Base-by-base conservation (phyloP, 2,888 invertebrate genomes). In the Clanis bilineata region DNA sequence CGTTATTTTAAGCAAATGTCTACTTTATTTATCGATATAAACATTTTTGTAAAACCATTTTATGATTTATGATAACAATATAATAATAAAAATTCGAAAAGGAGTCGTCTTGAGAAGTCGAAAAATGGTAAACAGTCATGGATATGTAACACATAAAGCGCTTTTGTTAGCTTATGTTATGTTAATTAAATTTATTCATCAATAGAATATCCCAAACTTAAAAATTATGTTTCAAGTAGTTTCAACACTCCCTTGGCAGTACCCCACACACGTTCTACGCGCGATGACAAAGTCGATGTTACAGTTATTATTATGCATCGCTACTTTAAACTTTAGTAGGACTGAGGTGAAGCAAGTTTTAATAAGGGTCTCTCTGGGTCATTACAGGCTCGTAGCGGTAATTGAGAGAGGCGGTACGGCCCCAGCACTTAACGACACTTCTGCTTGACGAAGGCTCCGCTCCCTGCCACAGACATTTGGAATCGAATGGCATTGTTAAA, bases 331-430 rank as follows among this genome's bases (percentile, higher is more conserved):
- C 79, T 88, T 86, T 77, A 79, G 78, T 75, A 72, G 77, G 76
- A 80, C 80, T 76, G 77, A 80, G 80, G 79, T 78, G 78, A 80
- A 81, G 83, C 78, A 86, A 88, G 87, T 88, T 88, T 86, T 87
- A 87, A 87, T 87, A 88, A 88, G 86, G 89, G 88, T 85, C 83
- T 80, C 83, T 77, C 72, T 79, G 83, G 85, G 85, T 86, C 87
- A 86, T 88, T 88, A 88, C 83, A 72, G 80, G 75, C 79, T 79
- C 83, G 80, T 79, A 82, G 79, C 82, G 79, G 86, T 86, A 88
- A 88, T 87, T 85, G 85, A 82, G 76, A 82, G 75, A 76, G 79
- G 79, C 79, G 79, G 73, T 74, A 73, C 69, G 72, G 75, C 73
- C 80, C 79, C 70, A 77, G 73, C 82, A 80, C 81, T 83, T 82